Evolutionary conservation across 2,797 vertebrate genomes (phyloP), one percentile per base, ranked within the genome.

Genomic region (Zenarchopterus dispar): DNA sequence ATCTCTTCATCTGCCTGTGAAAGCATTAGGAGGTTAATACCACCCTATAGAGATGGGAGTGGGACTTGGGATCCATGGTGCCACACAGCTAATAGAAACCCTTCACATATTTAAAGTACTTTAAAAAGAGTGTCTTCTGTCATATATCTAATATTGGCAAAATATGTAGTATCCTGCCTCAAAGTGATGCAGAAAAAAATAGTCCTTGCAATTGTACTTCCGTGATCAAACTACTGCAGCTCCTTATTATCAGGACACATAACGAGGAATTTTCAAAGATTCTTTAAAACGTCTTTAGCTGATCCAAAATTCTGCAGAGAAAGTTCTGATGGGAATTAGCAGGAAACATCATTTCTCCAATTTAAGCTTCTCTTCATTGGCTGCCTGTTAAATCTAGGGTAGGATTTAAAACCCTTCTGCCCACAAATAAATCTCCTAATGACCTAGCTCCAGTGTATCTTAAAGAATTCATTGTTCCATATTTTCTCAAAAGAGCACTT

Each of bases 1-100:
- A 88, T 91, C 84, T 88, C 82, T 87, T 89, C 83, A 93, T 91
- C 86, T 84, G 73, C 62, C 78, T 51, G 62, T 68, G 62, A 88
- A 89, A 79, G 66, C 67, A 62, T 77, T 68, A 73, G 65, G 73
- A 85, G 90, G 89, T 89, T 90, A 88, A 92, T 80, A 70, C 77
- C 43, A 73, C 75, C 67, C 69, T 73, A 79, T 76, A 76, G 69
- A 82, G 72, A 79, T 41, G 66, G n/a, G n/a, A 58, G 46, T n/a
- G 24, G 21, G 33, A 31, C 57, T 52, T 54, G 55, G 62, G 39
- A 36, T 67, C 63, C 47, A 70, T 75, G 65, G 23, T 70, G 48
- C 45, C 59, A 58, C 21, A 81, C 70, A 51, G 75, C 70, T 88
- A 84, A 90, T 87, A 71, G 75, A 60, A 48, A 36, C 26, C 21